Evolutionary conservation across 2,797 vertebrate species (phyloP), one percentile per base, ranked within the genome.

Genomic region (Clamator glandarius): DNA sequence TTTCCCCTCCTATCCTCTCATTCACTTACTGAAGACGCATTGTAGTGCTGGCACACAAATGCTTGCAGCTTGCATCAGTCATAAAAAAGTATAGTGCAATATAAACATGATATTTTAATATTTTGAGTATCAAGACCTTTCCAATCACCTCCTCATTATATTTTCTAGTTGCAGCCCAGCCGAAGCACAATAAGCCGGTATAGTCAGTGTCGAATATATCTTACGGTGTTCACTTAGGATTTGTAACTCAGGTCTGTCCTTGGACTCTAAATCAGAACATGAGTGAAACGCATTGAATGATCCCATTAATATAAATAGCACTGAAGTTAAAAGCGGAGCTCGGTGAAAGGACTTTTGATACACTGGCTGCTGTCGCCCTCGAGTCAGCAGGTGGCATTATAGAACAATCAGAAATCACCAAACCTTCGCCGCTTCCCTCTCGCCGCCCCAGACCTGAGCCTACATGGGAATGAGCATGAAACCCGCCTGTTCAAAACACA

Each of bases 341-440:
- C 72, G 8, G 46, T 95, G 94, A 95, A 96, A 95, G 84, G 83
- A 87, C 93, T 95, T 92, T 90, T 79, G 93, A 94, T 84, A 67
- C 77, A 70, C 67, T 86, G 90, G 54, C 94, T 87, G 58, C 91
- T 62, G 84, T 68, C 57, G 88, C 89, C 91, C 86, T 84, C 18
- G 84, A 94, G 94, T 95, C 95, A 96, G 96, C 91, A 95, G 95
- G 95, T 96, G 96, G 95, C 95, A 97, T 94, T 83, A 76, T 39
- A 74, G 95, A 96, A 97, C 95, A 96, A 97, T 95, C 95, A 24
- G 82, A 81, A 64, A 57, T 55, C 51, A 26, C 75, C 94, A 75
- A 83, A 80, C 54, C 92, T 75, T 31, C 31, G 5, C 75, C 26
- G 44, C 89, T 63, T 92, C 92, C 87, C 29, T 19, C 85, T 61